phyloP scores from a whole-genome alignment of 2,113 vertebrate genomes.

The Triplophysa dalaica region DNA sequence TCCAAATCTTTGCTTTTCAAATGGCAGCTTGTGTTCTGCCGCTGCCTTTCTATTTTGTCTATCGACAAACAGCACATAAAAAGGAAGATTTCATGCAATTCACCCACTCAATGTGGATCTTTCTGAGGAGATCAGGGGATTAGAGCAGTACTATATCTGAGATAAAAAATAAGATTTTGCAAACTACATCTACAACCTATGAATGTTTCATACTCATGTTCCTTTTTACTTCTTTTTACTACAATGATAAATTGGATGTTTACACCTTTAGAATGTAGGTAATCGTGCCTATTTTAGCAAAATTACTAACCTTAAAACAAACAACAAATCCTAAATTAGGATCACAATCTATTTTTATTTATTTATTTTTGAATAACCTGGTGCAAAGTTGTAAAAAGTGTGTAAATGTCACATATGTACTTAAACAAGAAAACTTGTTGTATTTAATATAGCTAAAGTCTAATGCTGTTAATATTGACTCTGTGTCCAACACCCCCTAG shows the following conservation, averaged over 20 bases:
- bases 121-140: slow-evolving; percentile 17
- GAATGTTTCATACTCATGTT: not conserved
- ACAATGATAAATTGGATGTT: not conserved
- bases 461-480: too few species aligned
- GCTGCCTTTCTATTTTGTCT: not conserved
- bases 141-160: not conserved
- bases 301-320: not conserved
- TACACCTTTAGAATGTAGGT: not conserved
- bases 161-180: not conserved
- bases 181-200: not conserved
- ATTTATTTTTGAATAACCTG: too few species aligned
- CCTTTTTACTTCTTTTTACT: too few species aligned
- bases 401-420: too few species aligned
- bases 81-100: slow-evolving; percentile 18
- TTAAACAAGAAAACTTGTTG: too few species aligned
- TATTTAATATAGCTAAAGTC: too few species aligned
- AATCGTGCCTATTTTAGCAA: not conserved
- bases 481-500: too few species aligned
- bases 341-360: too few species aligned
- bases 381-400: too few species aligned
- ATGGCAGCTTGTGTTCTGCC: slow-evolving; percentile 16
- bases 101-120: slow-evolving; percentile 9
- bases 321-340: not conserved
- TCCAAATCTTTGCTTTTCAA: slow-evolving; percentile 34
- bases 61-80: slow-evolving; percentile 20